Evolutionary conservation across 2,113 vertebrate genomes (phyloP).

Genomic region (Anolis carolinensis): DNA sequence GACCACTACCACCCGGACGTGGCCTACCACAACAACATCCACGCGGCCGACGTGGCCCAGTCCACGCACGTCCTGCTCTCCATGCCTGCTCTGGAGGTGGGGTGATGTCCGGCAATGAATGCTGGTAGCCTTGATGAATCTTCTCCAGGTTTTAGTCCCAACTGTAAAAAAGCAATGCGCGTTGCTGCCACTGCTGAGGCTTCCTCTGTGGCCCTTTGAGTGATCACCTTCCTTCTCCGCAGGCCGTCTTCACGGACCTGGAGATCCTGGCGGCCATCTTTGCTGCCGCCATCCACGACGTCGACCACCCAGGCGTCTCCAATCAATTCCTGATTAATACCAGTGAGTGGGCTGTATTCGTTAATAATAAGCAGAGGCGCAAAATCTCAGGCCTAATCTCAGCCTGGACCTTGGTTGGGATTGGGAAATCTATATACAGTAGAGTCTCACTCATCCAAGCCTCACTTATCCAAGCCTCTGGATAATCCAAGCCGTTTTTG

Average conservation of each 20-base stretch:
- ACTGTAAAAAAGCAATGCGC: no score
- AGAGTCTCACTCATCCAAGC: no score
- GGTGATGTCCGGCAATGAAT: no score
- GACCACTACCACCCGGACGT: conserved; percentile 88
- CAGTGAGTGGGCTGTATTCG: conserved; percentile 76
- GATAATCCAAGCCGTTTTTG: no score
- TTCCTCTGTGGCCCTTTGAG: background rate
- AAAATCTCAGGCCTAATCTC: no score
- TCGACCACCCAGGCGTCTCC: conserved; percentile 91
- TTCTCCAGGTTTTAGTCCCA: no score
- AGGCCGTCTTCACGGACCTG: conserved; percentile 92
- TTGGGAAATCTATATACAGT: no score
- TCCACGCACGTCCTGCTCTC: conserved; percentile 90
- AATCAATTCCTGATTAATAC: conserved; percentile 97
- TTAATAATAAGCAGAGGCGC: no score
- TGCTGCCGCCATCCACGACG: conserved; percentile 90
- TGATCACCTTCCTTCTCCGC: fast-evolving
- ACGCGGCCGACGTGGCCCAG: conserved; percentile 91
- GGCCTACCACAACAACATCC: conserved; percentile 95
- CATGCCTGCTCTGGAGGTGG: conserved; percentile 88
- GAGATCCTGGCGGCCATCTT: conserved; percentile 92
- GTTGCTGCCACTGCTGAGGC: no score
- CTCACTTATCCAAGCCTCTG: no score
- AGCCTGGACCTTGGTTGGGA: no score
- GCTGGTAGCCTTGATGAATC: no score